Base-by-base conservation (phyloP, 2,888 invertebrate species). In the Andrena marginata region DNA sequence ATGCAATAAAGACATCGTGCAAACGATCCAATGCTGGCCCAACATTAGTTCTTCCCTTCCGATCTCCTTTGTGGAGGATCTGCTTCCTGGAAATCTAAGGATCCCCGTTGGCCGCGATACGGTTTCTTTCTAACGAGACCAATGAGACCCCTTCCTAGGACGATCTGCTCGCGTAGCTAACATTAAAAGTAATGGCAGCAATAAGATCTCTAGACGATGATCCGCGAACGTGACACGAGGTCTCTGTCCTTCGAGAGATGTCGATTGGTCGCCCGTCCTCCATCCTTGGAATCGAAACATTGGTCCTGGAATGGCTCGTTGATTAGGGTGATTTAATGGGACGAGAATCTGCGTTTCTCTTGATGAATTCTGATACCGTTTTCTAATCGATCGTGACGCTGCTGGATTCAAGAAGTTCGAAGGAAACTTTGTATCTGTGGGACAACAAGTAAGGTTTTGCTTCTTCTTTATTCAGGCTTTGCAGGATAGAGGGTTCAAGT, bases 131-230 rank as follows among this genome's bases (percentile, higher is more conserved):
- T 23, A 31, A 70, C 69, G 70, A 70, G 76, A n/a, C 23, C 5
- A 10, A 31, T 42, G 10, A 51, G 20, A 5, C 4, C 13, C 7
- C n/a, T n/a, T 51, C 35, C 60, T 67, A 26, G 16, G 20, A 63
- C 6, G 31, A 59, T 33, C 60, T 26, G 5, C 10, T 16, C 49
- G 8, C 54, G 16, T 35, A 33, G 23, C 33, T 33, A 16, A 20
- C 76, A 54, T 71, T 71, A 77, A 80, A 70, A 62, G 23, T 76
- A 76, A 80, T 62, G 77, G 67, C 60, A 31, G 65, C 29, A 76
- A 71, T 80, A 77, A 71, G 54, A 5, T 60, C 23, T 51, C 20
- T 20, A 48, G 20, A 16, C 20, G 59, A 79, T 31, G 79, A 70
- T 76, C 51, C 65, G 49, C 31, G 70, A 64, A 63, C 62, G 63